Conservation (phyloP, 2,797 vertebrate species). For the Gastrophryne carolinensis region DNA sequence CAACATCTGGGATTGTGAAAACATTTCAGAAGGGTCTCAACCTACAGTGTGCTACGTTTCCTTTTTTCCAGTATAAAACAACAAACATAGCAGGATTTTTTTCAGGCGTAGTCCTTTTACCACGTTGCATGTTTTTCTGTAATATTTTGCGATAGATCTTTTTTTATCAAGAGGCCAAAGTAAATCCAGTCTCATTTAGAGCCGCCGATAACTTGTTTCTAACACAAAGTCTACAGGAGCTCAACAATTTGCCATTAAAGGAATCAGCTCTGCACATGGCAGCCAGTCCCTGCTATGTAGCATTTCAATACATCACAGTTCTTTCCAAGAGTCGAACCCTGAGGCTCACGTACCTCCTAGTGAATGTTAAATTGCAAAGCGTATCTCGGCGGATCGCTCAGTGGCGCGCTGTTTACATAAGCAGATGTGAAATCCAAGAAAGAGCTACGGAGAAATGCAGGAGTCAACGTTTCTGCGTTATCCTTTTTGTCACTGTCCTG, state of each 20-base stretch:
- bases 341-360: not conserved
- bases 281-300: not conserved
- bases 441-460: not conserved
- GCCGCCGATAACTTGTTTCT: not conserved
- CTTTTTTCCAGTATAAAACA: no score
- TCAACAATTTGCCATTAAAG: not conserved
- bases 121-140: no score
- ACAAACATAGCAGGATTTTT: no score
- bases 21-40: no score
- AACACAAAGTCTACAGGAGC: not conserved
- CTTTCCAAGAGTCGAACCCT: not conserved
- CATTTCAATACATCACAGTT: not conserved
- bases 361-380: not conserved
- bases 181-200: not conserved
- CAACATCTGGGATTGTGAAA: no score
- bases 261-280: not conserved
- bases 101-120: no score
- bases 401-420: not conserved
- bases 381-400: not conserved
- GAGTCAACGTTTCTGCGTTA: not conserved
- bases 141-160: no score
- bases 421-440: not conserved
- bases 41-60: no score
- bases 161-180: no score
- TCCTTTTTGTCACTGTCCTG: constrained; percentile 12